These are phyloP conservation scores for Parnassius apollo DNA, from an alignment of 2,888 invertebrate genomes.

Conservation along the genomic window DNA sequence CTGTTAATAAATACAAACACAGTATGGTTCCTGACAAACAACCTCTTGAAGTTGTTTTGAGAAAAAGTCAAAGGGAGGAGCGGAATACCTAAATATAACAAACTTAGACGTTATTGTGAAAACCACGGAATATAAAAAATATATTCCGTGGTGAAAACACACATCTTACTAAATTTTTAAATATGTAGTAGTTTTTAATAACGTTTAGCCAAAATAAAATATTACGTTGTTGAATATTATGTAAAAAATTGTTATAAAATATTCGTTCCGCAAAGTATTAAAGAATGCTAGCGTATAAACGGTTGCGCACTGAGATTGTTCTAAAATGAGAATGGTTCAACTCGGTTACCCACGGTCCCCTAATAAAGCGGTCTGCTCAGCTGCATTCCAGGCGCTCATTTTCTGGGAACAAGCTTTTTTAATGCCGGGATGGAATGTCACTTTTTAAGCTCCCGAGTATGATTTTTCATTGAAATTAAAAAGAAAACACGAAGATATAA, in stretches of 20 bases:
- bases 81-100: no score
- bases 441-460: constrained; percentile 61
- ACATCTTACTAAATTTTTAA: no score
- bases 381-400: constrained; percentile 65
- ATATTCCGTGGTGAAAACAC: no score
- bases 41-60: constrained; percentile 38
- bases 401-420: constrained; percentile 68
- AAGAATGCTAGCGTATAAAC: constrained; percentile 15
- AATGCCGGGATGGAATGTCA: constrained; percentile 62
- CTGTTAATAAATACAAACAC: constrained; percentile 19
- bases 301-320: constrained; percentile 20
- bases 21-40: constrained; percentile 44
- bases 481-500: constrained; percentile 57
- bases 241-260: no score
- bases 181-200: no score
- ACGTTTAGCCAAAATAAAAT: no score
- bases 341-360: constrained; percentile 44
- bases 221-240: no score
- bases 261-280: neutral
- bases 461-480: constrained; percentile 75
- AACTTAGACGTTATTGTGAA: no score
- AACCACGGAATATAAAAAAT: no score
- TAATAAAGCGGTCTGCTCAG: constrained; percentile 58
- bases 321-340: constrained; percentile 32
- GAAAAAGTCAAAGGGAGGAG: neutral